These are phyloP conservation scores for Galbula dea DNA, from an alignment of 2,113 vertebrate species.

Conservation along the genomic window DNA sequence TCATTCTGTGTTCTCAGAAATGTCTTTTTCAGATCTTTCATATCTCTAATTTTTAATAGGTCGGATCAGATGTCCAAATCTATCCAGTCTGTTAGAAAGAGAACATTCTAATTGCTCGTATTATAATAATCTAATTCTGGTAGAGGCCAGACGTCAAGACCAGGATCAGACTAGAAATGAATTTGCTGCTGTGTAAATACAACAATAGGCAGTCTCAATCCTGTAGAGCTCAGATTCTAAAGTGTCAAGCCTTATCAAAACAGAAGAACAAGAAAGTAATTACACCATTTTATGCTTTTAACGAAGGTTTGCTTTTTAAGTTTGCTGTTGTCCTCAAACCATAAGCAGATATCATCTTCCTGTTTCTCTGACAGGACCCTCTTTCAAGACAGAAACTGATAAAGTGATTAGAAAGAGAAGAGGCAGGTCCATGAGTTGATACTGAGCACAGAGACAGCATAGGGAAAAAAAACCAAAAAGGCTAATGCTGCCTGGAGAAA, in stretches of 20 bases:
- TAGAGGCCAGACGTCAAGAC: background rate
- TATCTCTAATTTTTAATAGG: background rate
- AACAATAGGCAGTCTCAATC: background rate
- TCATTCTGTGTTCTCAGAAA: background rate
- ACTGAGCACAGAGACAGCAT: background rate
- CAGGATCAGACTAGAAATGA: background rate
- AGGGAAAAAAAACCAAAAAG: background rate
- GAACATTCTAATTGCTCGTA: slow-evolving; percentile 5
- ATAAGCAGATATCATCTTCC: background rate
- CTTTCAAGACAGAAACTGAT: background rate
- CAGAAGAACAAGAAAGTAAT: background rate
- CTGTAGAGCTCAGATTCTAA: background rate
- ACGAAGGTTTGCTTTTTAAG: background rate
- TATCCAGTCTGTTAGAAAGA: background rate
- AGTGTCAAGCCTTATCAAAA: background rate
- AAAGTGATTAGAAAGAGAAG: background rate
- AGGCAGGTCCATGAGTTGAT: background rate
- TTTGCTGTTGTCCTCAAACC: background rate
- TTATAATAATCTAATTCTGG: slow-evolving; percentile 19
- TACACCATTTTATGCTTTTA: background rate
- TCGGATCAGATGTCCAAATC: background rate
- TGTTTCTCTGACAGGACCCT: background rate
- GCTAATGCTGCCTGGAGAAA: background rate
- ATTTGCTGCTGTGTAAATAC: background rate
- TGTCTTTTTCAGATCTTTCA: background rate